phyloP scores from a whole-genome alignment of 2,888 invertebrate genomes.

The Andrena marginata region DNA sequence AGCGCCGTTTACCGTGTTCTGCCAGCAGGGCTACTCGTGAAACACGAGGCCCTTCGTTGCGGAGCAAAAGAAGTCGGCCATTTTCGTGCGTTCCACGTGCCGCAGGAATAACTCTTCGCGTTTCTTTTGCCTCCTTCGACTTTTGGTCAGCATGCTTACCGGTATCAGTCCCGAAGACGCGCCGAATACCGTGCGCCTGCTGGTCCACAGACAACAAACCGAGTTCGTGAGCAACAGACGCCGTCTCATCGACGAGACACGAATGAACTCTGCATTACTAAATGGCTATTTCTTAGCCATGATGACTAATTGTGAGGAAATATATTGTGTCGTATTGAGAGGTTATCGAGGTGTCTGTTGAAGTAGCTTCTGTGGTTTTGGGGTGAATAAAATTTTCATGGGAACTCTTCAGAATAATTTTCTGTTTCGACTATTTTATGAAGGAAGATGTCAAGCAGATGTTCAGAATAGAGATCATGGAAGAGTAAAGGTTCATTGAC shows the following conservation, averaged over 20 bases:
- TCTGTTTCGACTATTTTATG: too few relatives aligned
- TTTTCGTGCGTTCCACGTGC: conserved; percentile 72
- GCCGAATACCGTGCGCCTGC: conserved; percentile 59
- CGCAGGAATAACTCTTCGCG: conserved; percentile 63
- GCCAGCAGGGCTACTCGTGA: conserved; percentile 50
- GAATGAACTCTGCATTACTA: too few relatives aligned
- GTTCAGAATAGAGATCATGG: too few relatives aligned
- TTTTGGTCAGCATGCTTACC: conserved; percentile 57
- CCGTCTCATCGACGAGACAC: not conserved
- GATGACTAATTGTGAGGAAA: too few relatives aligned
- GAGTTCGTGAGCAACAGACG: not conserved
- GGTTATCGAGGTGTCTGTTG: too few relatives aligned
- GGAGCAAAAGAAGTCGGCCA: conserved; percentile 67
- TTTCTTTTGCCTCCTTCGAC: conserved; percentile 66
- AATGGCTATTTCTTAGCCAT: too few relatives aligned
- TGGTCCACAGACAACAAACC: not conserved
- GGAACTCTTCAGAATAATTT: too few relatives aligned
- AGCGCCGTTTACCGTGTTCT: conserved; percentile 52
- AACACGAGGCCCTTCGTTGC: conserved; percentile 34
- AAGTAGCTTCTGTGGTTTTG: too few relatives aligned
- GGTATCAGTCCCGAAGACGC: conserved; percentile 55
- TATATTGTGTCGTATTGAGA: too few relatives aligned
- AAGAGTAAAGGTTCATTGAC: too few relatives aligned
- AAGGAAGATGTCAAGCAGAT: too few relatives aligned
- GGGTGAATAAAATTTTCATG: too few relatives aligned